Conservation (phyloP, 1,140 invertebrate species). For the Thaumatotibia leucotreta region DNA sequence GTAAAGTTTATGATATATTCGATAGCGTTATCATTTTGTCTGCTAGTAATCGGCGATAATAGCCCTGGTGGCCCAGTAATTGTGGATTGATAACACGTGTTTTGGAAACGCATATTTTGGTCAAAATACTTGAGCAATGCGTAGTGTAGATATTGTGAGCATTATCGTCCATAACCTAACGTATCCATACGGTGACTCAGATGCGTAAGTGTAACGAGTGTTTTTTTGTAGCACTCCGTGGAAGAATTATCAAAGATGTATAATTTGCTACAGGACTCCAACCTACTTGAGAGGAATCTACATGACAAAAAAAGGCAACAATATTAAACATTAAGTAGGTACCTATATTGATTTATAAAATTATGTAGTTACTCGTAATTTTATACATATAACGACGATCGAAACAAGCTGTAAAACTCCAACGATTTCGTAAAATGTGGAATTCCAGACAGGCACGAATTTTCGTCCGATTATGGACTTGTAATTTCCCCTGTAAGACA, state of each 20-base stretch:
- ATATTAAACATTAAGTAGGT: no score
- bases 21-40: slow-evolving; percentile 64
- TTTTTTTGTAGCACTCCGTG: no score
- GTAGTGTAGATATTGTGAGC: background rate
- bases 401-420: background rate
- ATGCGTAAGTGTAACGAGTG: background rate
- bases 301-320: no score
- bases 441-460: background rate
- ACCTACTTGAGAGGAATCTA: no score
- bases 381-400: no score
- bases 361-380: no score
- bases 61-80: slow-evolving; percentile 25
- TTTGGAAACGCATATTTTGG: slow-evolving; percentile 9
- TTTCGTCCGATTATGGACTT: background rate
- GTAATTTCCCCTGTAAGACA: background rate
- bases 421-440: background rate
- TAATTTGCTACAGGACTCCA: no score
- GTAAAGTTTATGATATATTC: slow-evolving; percentile 53
- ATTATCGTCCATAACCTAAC: background rate
- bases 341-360: background rate
- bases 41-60: slow-evolving; percentile 50
- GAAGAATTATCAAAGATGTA: no score
- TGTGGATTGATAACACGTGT: slow-evolving; percentile 18
- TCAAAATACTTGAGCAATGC: slow-evolving; percentile 1
- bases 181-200: background rate